Conservation (phyloP, 1,140 invertebrate genomes). For the Thrips palmi region DNA sequence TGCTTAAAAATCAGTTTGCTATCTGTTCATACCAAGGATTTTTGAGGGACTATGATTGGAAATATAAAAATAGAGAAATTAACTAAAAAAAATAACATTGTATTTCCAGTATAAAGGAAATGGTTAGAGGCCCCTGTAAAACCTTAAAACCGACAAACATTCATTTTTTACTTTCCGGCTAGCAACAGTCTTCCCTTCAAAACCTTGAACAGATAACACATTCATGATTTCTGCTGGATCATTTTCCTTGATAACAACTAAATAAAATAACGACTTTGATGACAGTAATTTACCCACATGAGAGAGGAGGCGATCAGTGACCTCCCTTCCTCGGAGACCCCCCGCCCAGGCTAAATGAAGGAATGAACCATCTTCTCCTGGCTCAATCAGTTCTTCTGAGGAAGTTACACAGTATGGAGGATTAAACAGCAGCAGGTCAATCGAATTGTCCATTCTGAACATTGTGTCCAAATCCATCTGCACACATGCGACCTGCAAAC, state of each 20-base stretch:
- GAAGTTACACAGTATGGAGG: slow-evolving; percentile 92
- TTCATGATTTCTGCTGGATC: slow-evolving; percentile 49
- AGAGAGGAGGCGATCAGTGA: slow-evolving; percentile 40
- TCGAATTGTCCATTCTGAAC: slow-evolving; percentile 24
- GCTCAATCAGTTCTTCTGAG: slow-evolving; percentile 43
- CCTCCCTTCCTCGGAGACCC: slow-evolving; percentile 52
- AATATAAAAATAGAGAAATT: too few species aligned
- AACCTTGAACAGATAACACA: slow-evolving; percentile 35
- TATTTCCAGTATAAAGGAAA: too few species aligned
- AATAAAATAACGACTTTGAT: slow-evolving; percentile 55
- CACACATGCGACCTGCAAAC: slow-evolving; percentile 36
- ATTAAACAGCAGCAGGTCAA: slow-evolving; percentile 90
- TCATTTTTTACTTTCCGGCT: slow-evolving; percentile 53
- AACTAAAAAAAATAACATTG: too few species aligned
- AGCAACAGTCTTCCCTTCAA: slow-evolving; percentile 37
- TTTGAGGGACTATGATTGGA: too few species aligned
- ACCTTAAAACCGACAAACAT: slow-evolving; percentile 42
- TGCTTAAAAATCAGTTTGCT: too few species aligned
- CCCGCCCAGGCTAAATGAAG: slow-evolving; percentile 69
- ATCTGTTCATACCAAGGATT: too few species aligned
- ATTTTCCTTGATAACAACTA: slow-evolving; percentile 74
- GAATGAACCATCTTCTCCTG: slow-evolving; percentile 24
- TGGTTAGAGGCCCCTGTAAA: too few species aligned
- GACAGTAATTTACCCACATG: slow-evolving; percentile 41
- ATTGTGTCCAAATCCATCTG: slow-evolving; percentile 43